phyloP scores from a whole-genome alignment of 2,113 vertebrate species.

The Malurus cyaneus region DNA sequence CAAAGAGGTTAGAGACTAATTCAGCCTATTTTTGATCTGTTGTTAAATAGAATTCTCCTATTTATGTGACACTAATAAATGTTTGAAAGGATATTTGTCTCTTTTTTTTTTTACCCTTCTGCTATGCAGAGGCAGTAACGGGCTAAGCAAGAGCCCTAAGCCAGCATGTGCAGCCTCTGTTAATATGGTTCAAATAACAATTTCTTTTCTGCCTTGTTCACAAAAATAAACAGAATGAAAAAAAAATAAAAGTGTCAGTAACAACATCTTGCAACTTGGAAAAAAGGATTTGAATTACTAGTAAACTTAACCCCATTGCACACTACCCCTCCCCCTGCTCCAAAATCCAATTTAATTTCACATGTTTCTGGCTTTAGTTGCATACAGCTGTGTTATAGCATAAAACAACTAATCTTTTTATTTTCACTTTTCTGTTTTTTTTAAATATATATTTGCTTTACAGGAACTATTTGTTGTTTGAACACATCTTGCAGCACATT shows the following conservation, averaged over 20 bases:
- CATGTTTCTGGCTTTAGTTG: slow-evolving; percentile 62
- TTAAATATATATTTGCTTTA: slow-evolving; percentile 11
- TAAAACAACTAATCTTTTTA: slow-evolving; percentile 65
- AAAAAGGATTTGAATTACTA: slow-evolving; percentile 31
- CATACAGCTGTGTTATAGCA: slow-evolving; percentile 66
- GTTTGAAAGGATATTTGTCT: background rate
- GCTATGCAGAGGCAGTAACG: background rate
- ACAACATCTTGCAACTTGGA: slow-evolving; percentile 46
- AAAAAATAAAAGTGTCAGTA: slow-evolving; percentile 30
- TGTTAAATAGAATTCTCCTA: background rate
- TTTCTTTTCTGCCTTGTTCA: slow-evolving; percentile 62
- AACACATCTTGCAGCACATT: slow-evolving; percentile 64
- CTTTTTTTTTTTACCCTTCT: background rate
- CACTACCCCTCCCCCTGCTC: background rate
- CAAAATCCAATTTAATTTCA: slow-evolving; percentile 60
- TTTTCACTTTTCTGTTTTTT: slow-evolving; percentile 27
- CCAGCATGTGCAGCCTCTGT: slow-evolving; percentile 23
- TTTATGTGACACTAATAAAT: slow-evolving; percentile 21
- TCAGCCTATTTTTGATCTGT: slow-evolving; percentile 20
- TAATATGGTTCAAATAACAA: slow-evolving; percentile 58
- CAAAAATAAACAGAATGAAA: slow-evolving; percentile 71
- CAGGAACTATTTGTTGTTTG: slow-evolving; percentile 48
- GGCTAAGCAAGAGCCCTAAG: background rate
- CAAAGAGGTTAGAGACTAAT: background rate
- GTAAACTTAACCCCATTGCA: background rate